Evolutionary conservation across 2,797 vertebrate genomes (phyloP).

Genomic region (Syncerus caffer): DNA sequence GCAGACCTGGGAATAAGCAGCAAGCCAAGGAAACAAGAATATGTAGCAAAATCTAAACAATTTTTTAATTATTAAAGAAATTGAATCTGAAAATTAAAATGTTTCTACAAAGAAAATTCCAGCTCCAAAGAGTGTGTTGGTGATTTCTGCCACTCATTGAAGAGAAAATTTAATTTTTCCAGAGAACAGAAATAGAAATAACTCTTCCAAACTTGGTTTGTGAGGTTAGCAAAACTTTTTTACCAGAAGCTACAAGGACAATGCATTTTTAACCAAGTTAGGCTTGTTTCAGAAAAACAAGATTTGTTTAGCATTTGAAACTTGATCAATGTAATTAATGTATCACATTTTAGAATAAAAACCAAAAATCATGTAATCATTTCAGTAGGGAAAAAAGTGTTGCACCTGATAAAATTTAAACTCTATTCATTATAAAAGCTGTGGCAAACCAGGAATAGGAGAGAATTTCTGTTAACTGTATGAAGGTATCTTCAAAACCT

Average conservation of each 20-base stretch:
- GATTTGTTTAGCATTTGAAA: neutral
- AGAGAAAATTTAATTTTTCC: neutral
- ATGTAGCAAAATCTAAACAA: neutral
- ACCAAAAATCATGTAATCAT: neutral
- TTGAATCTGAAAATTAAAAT: neutral
- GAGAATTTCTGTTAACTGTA: neutral
- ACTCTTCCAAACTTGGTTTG: neutral
- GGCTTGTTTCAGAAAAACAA: neutral
- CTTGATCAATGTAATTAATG: neutral
- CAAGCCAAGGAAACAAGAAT: neutral
- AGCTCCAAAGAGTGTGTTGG: neutral
- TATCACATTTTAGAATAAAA: neutral
- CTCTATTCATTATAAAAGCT: neutral
- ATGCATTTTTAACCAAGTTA: neutral
- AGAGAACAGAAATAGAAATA: neutral
- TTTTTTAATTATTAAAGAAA: neutral
- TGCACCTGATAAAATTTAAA: neutral
- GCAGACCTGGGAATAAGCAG: neutral
- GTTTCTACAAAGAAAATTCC: neutral
- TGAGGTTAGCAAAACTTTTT: neutral
- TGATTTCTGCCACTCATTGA: neutral
- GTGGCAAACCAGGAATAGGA: neutral
- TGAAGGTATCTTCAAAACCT: neutral
- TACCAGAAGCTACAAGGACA: neutral
- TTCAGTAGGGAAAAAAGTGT: neutral